Percentiles rank a stretch among this genome's conserved stretches.
phyloP scores from a whole-genome alignment of 2,888 invertebrate genomes.

The Calliopum simillimum region DNA sequence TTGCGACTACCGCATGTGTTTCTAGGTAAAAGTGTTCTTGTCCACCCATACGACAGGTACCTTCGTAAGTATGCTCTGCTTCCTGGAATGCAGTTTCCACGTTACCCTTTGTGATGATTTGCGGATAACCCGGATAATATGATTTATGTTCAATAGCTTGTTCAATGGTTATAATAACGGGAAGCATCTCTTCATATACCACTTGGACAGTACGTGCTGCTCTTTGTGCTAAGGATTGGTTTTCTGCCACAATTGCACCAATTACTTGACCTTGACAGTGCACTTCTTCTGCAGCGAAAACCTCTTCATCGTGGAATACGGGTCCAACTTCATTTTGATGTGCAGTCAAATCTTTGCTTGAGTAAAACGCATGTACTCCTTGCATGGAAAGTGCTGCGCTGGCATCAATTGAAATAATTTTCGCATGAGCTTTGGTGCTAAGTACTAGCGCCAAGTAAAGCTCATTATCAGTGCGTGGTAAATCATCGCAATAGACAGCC shows the following conservation, averaged over 20 bases:
- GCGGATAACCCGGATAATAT: conserved; percentile 74
- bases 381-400: conserved; percentile 76
- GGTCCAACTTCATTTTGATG: conserved; percentile 78
- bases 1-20: conserved; percentile 79
- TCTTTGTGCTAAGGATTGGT: conserved; percentile 82
- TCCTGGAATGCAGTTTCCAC: conserved; percentile 75
- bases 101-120: conserved; percentile 75
- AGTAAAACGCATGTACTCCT: conserved; percentile 87
- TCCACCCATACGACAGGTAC: conserved; percentile 83
- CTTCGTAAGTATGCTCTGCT: conserved; percentile 81
- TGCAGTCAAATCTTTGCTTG: conserved; percentile 80
- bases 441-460: conserved; percentile 83
- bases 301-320: conserved; percentile 83
- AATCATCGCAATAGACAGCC: conserved; percentile 92
- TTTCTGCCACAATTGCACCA: conserved; percentile 83
- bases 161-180: conserved; percentile 88
- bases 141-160: conserved; percentile 85
- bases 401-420: conserved; percentile 80
- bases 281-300: conserved; percentile 84
- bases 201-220: conserved; percentile 86
- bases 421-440: conserved; percentile 86
- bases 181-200: conserved; percentile 83
- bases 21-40: conserved; percentile 99
- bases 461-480: conserved; percentile 81
- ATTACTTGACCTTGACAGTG: conserved; percentile 84